Percentiles rank a stretch among this genome's conserved stretches.
Evolutionary conservation across 2,888 invertebrate genomes (phyloP).

Genomic region (Leptodirus hochenwartii): DNA sequence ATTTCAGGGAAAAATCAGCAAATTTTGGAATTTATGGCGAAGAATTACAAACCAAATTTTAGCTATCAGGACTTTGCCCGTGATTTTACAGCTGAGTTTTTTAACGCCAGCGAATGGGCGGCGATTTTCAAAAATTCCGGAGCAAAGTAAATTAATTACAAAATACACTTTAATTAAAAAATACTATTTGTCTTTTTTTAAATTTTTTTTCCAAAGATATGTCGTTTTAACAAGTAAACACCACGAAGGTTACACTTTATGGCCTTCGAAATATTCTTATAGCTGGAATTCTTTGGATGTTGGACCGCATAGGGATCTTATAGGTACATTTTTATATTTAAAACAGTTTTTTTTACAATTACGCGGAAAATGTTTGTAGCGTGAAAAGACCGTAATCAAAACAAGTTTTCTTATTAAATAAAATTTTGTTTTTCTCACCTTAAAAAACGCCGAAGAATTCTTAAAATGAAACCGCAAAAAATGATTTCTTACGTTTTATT

Average conservation of each 20-base stretch:
- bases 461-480: neutral
- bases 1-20: no score
- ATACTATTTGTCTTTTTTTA: no score
- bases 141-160: constrained; percentile 47
- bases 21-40: constrained; percentile 56
- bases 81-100: constrained; percentile 80
- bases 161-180: no score
- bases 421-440: neutral
- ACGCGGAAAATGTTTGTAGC: constrained; percentile 16
- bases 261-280: constrained; percentile 63
- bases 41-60: constrained; percentile 68
- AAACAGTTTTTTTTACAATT: no score
- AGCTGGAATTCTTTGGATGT: constrained; percentile 69
- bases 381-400: neutral
- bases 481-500: constrained; percentile 6
- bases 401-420: constrained; percentile 2
- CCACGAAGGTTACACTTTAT: constrained; percentile 68
- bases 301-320: constrained; percentile 58
- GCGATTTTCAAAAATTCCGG: constrained; percentile 66
- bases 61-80: constrained; percentile 84
- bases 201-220: constrained; percentile 39
- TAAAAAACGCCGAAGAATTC: neutral
- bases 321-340: no score
- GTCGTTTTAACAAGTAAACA: constrained; percentile 72
- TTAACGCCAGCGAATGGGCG: constrained; percentile 70